phyloP scores from a whole-genome alignment of 1,140 invertebrate genomes.

The Ceratina australensis region DNA sequence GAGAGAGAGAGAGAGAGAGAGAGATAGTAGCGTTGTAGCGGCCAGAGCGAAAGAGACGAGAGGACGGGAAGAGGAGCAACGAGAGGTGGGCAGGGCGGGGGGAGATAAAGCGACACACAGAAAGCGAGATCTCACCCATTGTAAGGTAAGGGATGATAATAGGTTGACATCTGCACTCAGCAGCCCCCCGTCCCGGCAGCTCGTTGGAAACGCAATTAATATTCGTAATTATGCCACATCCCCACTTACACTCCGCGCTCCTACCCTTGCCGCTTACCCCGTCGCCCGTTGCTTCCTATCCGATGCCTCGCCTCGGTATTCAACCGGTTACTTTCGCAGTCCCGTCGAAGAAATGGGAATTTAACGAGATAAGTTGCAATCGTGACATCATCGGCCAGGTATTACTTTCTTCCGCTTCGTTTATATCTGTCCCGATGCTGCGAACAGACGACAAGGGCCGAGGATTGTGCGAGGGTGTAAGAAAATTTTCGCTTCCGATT shows the following conservation, averaged over 20 bases:
- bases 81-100: constrained; percentile 21
- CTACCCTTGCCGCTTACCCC: constrained; percentile 17
- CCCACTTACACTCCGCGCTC: constrained; percentile 58
- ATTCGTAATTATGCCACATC: constrained; percentile 77
- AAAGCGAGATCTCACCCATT: constrained; percentile 72
- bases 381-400: constrained; percentile 40
- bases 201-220: constrained; percentile 78
- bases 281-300: constrained; percentile 14
- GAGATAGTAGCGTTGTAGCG: constrained; percentile 14
- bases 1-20: constrained; percentile 10
- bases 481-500: no score
- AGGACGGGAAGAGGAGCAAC: constrained; percentile 2
- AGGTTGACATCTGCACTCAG: constrained; percentile 80
- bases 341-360: constrained; percentile 61
- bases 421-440: not conserved
- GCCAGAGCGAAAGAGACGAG: not conserved
- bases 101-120: constrained; percentile 61
- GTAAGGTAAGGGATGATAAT: constrained; percentile 77
- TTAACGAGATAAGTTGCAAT: constrained; percentile 68
- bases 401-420: constrained; percentile 31
- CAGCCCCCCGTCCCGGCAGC: constrained; percentile 71
- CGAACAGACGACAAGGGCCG: no score
- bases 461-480: no score
- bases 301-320: constrained; percentile 42
- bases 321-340: constrained; percentile 42